These are phyloP conservation scores for Whitmania pigra DNA, from an alignment of 1,140 invertebrate genomes.

Conservation along the genomic window DNA sequence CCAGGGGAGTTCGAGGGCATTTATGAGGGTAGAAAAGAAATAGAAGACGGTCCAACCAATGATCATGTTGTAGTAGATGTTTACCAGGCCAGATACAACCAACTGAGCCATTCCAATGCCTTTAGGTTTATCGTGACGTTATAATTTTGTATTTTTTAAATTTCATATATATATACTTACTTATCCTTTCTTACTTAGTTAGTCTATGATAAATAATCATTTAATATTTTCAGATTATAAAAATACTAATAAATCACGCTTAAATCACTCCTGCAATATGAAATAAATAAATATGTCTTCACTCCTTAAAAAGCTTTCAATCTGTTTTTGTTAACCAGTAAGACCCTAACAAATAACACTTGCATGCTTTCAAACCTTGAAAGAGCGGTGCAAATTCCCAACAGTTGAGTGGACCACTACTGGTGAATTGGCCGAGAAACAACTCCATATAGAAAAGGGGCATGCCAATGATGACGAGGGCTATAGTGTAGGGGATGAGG, in stretches of 20 bases:
- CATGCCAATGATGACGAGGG: slow-evolving; percentile 53
- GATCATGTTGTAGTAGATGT: slow-evolving; percentile 45
- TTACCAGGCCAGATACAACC: slow-evolving; percentile 39
- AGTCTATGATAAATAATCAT: no score
- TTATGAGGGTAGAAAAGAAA: slow-evolving; percentile 38
- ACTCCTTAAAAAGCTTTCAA: no score
- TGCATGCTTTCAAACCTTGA: slow-evolving; percentile 51
- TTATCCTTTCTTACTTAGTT: no score
- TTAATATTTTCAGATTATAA: no score
- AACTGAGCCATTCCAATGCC: slow-evolving; percentile 68
- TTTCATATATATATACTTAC: no score
- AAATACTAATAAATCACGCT: no score
- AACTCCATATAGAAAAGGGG: slow-evolving; percentile 64
- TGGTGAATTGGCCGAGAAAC: slow-evolving; percentile 62
- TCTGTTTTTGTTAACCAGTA: no score
- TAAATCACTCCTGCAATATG: no score
- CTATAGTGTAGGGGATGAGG: slow-evolving; percentile 54
- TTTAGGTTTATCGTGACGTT: slow-evolving; percentile 31
- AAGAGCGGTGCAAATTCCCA: slow-evolving; percentile 68
- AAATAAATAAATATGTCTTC: no score
- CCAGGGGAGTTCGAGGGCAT: slow-evolving; percentile 35
- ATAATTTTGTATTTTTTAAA: no score
- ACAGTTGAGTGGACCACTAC: slow-evolving; percentile 59
- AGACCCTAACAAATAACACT: no score
- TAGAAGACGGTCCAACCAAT: slow-evolving; percentile 45